Base-by-base conservation (phyloP, 23 tunicate species). In the Aplidium turbinatum region DNA sequence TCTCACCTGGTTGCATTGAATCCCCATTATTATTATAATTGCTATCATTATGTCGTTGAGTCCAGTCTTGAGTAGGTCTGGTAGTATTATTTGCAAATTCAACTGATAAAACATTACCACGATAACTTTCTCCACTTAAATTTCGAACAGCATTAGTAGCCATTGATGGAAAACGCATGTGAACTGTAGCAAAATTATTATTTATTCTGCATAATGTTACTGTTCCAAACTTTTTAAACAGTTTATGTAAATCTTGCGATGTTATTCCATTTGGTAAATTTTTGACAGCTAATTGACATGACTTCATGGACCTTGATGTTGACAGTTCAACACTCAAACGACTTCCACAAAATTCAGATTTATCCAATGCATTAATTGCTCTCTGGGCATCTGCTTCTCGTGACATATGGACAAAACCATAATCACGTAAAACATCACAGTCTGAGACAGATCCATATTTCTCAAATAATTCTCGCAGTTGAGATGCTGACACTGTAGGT, bases 351-450 rank as follows among this genome's bases (percentile, higher is more conserved):
- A 88, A 53, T 18, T 88, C 96, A 78, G 38, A 77, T 50, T 70
- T 69, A 52, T 88, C 96, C 28, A 88, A 65, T 24, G 86, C 96
- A 38, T 58, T 65, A 13, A 88, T 88, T 11, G 96, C 96, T 57
- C 73, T 33, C 19, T 47, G 73, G 0, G 96, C 96, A 32, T 74
- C 88, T 21, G 53, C 28, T 48, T 88, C 96, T 39, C 70, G 47
- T 9, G 96, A 79, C 96, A 88, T 88, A 48, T 88, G 96, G 25
- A 88, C 96, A 60, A 88, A 88, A n/a, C 83, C 96, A 69, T 88
- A 88, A 63, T 90, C 97, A 28, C 97, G 90, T 45, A 90, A 42
- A 61, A 90, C 83, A 35, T 90, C 89, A 47, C 89, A 83, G 57
- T 90, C 97, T 28, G 89, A 90, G 3, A 90, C 97, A 25, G 87